Evolutionary conservation across 2,888 invertebrate species (phyloP), one percentile per base, ranked within the genome.

Genomic region (Yponomeuta malinellus): DNA sequence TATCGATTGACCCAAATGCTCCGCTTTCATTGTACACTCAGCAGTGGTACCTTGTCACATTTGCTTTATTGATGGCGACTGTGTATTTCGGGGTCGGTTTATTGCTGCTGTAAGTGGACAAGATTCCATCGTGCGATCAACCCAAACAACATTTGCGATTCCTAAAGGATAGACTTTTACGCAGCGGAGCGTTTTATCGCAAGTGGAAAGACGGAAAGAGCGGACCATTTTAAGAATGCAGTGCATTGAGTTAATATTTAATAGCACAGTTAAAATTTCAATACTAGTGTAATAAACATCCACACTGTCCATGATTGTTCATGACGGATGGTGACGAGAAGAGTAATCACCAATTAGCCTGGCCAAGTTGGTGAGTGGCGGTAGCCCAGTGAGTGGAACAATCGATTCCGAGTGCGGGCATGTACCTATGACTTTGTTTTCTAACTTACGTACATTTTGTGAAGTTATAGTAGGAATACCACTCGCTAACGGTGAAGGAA

Each of bases 1-100:
- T 88, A 89, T 89, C 80, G 89, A 89, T 89, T 89, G 89, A 89
- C 88, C 89, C 78, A 86, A 85, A 70, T 70, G 70, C 48, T 63
- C 10, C 63, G 37, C 63, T 69, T 59, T 33, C 59, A 69, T 69
- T 69, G 31, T 63, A 69, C 37, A 67, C 33, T 31, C 52, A 59
- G 52, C 15, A 59, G 15, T 59, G 52, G 52, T 59, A 59, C 52
- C 52, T 59, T 59, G 52, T 59, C 52, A 59, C 52, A 15, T 59
- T 59, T 59, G 52, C 52, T 59, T 59, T 59, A 59, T 59, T 59
- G 52, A 59, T 59, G 52, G 52, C 52, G 12, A 59, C 15, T 59
- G 12, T 59, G 52, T 12, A 59, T 59, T 59, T 59, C 15, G 52
- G 52, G 52, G 15, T 59, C 52, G 52, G 52, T 59, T 15, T 15